Evolutionary conservation across 2,113 vertebrate species (phyloP).

Genomic region (Hiodon tergisus): DNA sequence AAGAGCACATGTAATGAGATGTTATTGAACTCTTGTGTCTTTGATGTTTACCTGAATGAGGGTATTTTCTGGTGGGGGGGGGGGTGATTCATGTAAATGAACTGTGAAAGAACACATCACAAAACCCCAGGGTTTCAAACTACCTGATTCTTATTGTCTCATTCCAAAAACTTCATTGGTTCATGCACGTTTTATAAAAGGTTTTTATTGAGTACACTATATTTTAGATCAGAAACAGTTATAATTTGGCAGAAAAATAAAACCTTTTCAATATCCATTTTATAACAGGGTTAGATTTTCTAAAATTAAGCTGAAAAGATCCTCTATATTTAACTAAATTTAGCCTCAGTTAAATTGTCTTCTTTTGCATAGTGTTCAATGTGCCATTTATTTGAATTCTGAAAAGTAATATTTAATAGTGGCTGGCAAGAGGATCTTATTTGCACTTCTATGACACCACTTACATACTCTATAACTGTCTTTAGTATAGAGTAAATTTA

Average conservation of each 20-base stretch:
- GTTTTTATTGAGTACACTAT: slow-evolving; percentile 56
- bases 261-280: slow-evolving; percentile 36
- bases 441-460: slow-evolving; percentile 18
- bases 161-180: not conserved
- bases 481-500: not conserved
- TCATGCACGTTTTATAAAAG: slow-evolving; percentile 50
- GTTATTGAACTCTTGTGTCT: too few relatives aligned
- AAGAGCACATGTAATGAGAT: too few relatives aligned
- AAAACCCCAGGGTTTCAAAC: too few relatives aligned
- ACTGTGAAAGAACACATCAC: too few relatives aligned
- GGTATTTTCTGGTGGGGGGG: too few relatives aligned
- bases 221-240: slow-evolving; percentile 61
- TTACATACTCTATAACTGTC: not conserved
- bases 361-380: slow-evolving; percentile 58
- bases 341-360: slow-evolving; percentile 36
- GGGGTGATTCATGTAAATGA: too few relatives aligned
- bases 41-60: too few relatives aligned
- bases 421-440: not conserved
- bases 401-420: slow-evolving; percentile 11
- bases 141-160: too few relatives aligned
- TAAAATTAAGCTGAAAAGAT: slow-evolving; percentile 41
- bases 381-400: slow-evolving; percentile 22
- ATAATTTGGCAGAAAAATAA: slow-evolving; percentile 55
- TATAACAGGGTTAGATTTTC: slow-evolving; percentile 29
- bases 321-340: slow-evolving; percentile 34